Percentiles rank a stretch among this genome's conserved stretches.
These are phyloP conservation scores for Vultur gryphus DNA, from an alignment of 2,797 vertebrate species.

Conservation along the genomic window DNA sequence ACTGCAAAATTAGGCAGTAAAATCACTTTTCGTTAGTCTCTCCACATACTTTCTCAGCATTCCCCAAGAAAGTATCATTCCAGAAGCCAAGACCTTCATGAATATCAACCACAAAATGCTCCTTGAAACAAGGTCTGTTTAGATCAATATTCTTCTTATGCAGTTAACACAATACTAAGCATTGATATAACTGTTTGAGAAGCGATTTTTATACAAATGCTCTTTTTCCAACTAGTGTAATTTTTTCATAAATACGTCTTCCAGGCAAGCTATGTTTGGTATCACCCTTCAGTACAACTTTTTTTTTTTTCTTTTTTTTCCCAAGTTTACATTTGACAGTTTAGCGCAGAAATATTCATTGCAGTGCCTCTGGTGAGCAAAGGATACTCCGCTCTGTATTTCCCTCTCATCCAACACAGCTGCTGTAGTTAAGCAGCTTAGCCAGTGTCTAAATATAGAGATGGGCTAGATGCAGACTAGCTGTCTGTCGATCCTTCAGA, in stretches of 20 bases:
- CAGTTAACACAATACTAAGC: background rate
- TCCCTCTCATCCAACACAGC: background rate
- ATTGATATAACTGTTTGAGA: background rate
- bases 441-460: background rate
- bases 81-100: background rate
- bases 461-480: background rate
- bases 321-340: background rate
- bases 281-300: background rate
- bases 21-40: background rate
- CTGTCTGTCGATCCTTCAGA: background rate
- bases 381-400: background rate
- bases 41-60: background rate
- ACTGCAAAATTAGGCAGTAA: background rate
- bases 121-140: background rate
- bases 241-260: background rate
- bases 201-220: background rate
- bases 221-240: background rate
- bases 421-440: slow-evolving; percentile 6
- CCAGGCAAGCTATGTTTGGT: background rate
- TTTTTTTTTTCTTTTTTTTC: accelerated
- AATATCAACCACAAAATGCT: background rate
- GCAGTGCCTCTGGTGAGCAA: background rate
- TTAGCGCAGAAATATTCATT: background rate
- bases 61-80: background rate
- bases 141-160: background rate